A percentile compares a stretch with the other conserved stretches of the same genome.
Conservation (phyloP, 2,888 invertebrate species). For the Dichetophora obliterata region DNA sequence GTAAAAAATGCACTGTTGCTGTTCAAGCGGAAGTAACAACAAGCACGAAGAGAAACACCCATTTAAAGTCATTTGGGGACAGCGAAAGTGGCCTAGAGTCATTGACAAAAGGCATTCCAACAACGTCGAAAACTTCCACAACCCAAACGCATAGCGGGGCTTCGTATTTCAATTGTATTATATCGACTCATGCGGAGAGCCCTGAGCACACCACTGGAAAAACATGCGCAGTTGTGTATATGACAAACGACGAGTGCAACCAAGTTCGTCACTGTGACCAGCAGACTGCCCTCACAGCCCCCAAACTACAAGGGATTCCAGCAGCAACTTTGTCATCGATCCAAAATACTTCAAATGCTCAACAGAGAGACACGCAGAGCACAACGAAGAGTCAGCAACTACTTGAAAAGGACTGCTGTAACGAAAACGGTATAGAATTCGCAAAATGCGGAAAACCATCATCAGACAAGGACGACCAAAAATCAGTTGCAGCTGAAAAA, state of each 20-base stretch:
- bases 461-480: conserved; percentile 50
- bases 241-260: conserved; percentile 11
- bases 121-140: not conserved
- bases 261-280: conserved; percentile 19
- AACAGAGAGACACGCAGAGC: conserved; percentile 22
- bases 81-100: conserved; percentile 3
- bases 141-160: conserved; percentile 40
- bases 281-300: not conserved
- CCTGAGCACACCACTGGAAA: conserved; percentile 36
- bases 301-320: conserved; percentile 22
- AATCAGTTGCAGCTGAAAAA: conserved; percentile 45
- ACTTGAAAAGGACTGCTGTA: conserved; percentile 48
- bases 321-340: conserved; percentile 50
- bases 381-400: conserved; percentile 43
- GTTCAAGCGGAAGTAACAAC: not conserved
- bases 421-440: conserved; percentile 49
- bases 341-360: conserved; percentile 50
- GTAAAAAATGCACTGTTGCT: conserved; percentile 8
- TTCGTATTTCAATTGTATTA: conserved; percentile 11
- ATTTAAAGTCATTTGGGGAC: not conserved
- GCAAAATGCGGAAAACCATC: conserved; percentile 55
- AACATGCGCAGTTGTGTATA: conserved; percentile 35
- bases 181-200: conserved; percentile 17
- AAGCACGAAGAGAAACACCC: conserved; percentile 7
- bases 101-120: conserved; percentile 32